Evolutionary conservation across 1,140 invertebrate genomes (phyloP).

Genomic region (Dendrolimus punctatus): DNA sequence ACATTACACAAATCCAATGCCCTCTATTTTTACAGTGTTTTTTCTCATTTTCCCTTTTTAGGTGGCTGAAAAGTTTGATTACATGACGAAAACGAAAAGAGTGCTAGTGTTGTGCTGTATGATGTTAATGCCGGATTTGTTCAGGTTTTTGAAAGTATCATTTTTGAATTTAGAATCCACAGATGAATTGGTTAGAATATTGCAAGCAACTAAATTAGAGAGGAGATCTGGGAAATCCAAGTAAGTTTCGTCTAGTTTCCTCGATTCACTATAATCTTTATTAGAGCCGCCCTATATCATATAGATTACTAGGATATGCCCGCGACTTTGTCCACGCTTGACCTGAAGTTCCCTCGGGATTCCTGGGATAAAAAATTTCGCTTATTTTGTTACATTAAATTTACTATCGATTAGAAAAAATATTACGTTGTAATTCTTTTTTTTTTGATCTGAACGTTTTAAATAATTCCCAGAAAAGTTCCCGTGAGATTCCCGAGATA

Average conservation of each 20-base stretch:
- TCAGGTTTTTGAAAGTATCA: slow-evolving; percentile 34
- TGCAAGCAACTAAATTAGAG: slow-evolving; percentile 36
- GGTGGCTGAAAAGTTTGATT: slow-evolving; percentile 58
- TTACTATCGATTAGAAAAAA: no score
- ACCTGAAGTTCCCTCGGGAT: no score
- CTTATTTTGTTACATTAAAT: no score
- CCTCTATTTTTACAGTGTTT: background rate
- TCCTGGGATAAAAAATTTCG: no score
- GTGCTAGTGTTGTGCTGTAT: slow-evolving; percentile 35
- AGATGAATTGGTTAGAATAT: slow-evolving; percentile 33
- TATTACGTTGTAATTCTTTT: no score
- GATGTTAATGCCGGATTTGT: slow-evolving; percentile 34
- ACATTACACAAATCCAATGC: no score
- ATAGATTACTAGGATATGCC: no score
- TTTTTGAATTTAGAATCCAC: slow-evolving; percentile 34
- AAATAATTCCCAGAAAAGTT: no score
- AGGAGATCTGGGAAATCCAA: slow-evolving; percentile 25
- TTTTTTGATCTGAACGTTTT: no score
- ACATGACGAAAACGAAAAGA: slow-evolving; percentile 34
- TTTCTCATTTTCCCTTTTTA: slow-evolving; percentile 23
- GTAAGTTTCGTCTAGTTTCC: slow-evolving; percentile 11
- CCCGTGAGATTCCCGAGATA: no score
- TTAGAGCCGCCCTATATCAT: no score
- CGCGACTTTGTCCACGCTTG: no score
- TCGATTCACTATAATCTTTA: background rate